phyloP scores from a whole-genome alignment of 2,888 invertebrate genomes.

The Papilio demoleus region DNA sequence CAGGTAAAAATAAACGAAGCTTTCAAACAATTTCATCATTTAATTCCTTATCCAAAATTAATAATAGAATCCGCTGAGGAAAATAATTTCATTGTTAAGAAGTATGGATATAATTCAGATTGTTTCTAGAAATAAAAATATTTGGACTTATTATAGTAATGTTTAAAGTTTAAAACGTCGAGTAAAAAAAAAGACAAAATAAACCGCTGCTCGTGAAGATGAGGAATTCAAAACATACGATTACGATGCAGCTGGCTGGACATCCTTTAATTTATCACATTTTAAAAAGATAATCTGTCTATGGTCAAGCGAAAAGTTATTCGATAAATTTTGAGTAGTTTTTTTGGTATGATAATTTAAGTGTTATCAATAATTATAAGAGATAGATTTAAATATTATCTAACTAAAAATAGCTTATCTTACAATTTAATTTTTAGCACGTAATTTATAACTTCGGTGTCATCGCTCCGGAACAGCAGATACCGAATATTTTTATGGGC shows the following conservation, averaged over 20 bases:
- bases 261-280: slow-evolving; percentile 12
- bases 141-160: not conserved
- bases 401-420: too few species aligned
- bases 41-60: not conserved
- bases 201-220: not conserved
- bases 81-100: too few species aligned
- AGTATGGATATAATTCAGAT: too few species aligned
- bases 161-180: not conserved
- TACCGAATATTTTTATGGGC: too few species aligned
- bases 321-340: not conserved
- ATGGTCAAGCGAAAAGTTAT: not conserved
- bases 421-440: not conserved
- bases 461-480: too few species aligned
- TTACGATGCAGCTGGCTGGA: slow-evolving; percentile 7
- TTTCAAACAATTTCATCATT: not conserved
- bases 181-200: not conserved
- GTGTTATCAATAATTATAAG: not conserved
- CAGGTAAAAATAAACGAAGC: slow-evolving; percentile 22
- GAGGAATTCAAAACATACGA: slow-evolving; percentile 11
- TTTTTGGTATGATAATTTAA: not conserved
- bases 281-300: slow-evolving; percentile 10
- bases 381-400: not conserved
- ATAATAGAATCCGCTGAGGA: not conserved
- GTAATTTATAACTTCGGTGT: too few species aligned
- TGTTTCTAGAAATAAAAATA: too few species aligned